Evolutionary conservation across 1,140 invertebrate species (phyloP).

Genomic region (Brevipalpus yothersi): DNA sequence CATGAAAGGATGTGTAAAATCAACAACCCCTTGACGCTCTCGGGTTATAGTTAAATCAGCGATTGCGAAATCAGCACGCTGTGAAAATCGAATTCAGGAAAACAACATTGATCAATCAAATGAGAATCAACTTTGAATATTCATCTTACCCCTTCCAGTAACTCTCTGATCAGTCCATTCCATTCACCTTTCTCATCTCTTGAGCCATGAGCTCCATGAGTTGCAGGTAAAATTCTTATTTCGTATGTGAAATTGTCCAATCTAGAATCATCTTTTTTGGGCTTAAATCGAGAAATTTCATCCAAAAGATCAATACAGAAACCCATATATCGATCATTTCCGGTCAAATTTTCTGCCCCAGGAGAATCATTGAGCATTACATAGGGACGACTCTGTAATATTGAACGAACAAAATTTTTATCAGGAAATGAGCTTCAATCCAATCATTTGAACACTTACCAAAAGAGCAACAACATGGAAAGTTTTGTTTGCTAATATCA

Average conservation of each 20-base stretch:
- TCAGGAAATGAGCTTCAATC: not conserved
- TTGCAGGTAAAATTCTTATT: not conserved
- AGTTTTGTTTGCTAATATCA: slow-evolving; percentile 71
- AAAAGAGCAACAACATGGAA: slow-evolving; percentile 53
- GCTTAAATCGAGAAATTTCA: slow-evolving; percentile 19
- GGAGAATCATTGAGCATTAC: slow-evolving; percentile 21
- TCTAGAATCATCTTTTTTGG: slow-evolving; percentile 13
- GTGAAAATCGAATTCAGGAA: not conserved
- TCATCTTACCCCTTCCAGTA: slow-evolving; percentile 7
- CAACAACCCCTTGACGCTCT: slow-evolving; percentile 25
- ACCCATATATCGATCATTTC: slow-evolving; percentile 21
- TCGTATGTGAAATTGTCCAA: not conserved
- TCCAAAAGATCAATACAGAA: slow-evolving; percentile 29
- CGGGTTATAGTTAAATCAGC: slow-evolving; percentile 24
- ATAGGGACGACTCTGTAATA: slow-evolving; percentile 14
- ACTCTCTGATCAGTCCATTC: slow-evolving; percentile 22
- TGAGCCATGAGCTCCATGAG: not conserved
- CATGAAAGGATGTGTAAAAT: slow-evolving; percentile 26
- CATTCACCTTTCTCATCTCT: slow-evolving; percentile 22
- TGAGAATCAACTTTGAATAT: not conserved
- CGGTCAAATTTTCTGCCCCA: slow-evolving; percentile 12
- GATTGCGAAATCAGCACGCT: slow-evolving; percentile 22
- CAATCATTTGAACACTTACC: not conserved
- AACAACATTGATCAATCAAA: not conserved
- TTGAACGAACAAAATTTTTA: not conserved